Base-by-base conservation (phyloP, 1,140 invertebrate genomes). In the Cepaea nemoralis region DNA sequence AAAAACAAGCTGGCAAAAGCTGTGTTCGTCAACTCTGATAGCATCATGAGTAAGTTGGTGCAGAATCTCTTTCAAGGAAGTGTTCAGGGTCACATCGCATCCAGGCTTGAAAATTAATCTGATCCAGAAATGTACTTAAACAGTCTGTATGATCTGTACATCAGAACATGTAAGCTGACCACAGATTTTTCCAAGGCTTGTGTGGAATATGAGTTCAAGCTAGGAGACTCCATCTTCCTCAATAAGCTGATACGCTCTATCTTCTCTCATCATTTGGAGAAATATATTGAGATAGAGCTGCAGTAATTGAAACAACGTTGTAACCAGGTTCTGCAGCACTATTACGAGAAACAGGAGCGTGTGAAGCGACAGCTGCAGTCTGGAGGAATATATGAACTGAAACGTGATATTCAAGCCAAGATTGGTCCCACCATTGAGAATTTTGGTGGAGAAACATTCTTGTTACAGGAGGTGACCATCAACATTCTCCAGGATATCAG, bases 11-110 rank as follows among this genome's bases (percentile, higher is more conserved):
- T 99, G 0, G 97, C 99, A 82, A 95, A 95, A 89, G 94, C 96
- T 91, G 98, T 99, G 0, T 99, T 99, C 89, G 94, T 94, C n/a
- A 98, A 97, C 92, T 97, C 97, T 0, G 96, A 98, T 84, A 96
- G 97, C 93, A 97, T 99, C 0, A 99, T 99, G 97, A 95, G 96
- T 48, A 99, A 99, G 92, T 98, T 99, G 93, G 96, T 99, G 42
- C 92, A 99, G 1, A 98, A 98, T 88, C 97, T 99, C 81, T 99
- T 98, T 91, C 96, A 98, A 87, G 92, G 96, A 8, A 97, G 97
- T 91, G 92, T 99, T 50, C 95, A 94, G 93, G 95, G 96, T 87
- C 95, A 96, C 89, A 95, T 97, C 59, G 94, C 95, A 74, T 94
- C 94, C 22, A 95, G 95, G 88, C 92, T 99, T 81, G 93, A 94